A percentile compares a stretch with the other conserved stretches of the same genome.
These are phyloP conservation scores for Lycaon pictus DNA, from an alignment of 2,113 vertebrate species.

Conservation along the genomic window DNA sequence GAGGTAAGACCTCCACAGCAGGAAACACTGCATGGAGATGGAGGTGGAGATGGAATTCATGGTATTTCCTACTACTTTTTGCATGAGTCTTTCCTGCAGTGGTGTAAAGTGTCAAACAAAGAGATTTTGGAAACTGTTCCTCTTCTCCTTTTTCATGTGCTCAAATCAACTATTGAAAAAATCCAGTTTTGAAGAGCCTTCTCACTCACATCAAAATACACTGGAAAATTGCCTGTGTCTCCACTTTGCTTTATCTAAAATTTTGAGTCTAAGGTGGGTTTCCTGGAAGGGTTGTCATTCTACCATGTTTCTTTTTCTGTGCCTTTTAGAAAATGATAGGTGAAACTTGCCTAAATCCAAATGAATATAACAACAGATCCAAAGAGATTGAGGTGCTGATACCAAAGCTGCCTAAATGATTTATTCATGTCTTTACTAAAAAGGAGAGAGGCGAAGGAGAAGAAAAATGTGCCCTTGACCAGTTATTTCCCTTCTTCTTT, in stretches of 20 bases:
- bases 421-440: not conserved
- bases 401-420: not conserved
- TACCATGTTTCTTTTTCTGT: not conserved
- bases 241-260: not conserved
- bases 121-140: not conserved
- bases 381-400: not conserved
- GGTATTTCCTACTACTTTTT: not conserved
- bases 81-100: not conserved
- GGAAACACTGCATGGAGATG: not conserved
- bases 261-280: not conserved
- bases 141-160: not conserved
- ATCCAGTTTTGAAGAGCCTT: not conserved
- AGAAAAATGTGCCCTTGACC: not conserved
- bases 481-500: not conserved
- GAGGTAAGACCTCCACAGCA: not conserved
- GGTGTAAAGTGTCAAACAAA: not conserved
- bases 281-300: not conserved
- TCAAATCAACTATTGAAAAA: not conserved
- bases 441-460: not conserved
- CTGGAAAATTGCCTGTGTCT: not conserved
- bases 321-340: slow-evolving; percentile 3
- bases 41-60: not conserved
- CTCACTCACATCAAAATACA: not conserved
- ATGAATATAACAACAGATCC: not conserved
- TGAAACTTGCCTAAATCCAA: not conserved